A percentile compares a stretch with the other conserved stretches of the same genome.
Evolutionary conservation across 1,140 invertebrate species (phyloP).

Genomic region (Anastrepha obliqua): DNA sequence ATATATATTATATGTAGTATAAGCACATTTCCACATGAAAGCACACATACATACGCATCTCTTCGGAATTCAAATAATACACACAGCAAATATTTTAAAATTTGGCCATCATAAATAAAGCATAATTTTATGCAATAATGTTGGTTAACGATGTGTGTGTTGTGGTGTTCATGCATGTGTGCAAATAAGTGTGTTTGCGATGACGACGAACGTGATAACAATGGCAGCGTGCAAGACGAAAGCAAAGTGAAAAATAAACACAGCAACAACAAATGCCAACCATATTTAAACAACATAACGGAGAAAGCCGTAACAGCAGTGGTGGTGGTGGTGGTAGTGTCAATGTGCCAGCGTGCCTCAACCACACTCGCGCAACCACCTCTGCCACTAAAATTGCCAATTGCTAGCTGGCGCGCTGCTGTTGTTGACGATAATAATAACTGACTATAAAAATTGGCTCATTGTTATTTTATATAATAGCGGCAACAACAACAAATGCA

Average conservation of each 20-base stretch:
- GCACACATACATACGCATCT: neutral
- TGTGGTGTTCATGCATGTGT: constrained; percentile 55
- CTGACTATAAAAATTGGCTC: constrained; percentile 48
- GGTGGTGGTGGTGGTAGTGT: no score
- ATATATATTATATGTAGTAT: no score
- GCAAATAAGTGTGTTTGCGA: constrained; percentile 16
- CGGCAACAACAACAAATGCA: neutral
- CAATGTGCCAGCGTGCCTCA: no score
- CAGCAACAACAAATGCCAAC: constrained; percentile 16
- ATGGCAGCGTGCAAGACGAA: constrained; percentile 1
- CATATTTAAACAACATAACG: constrained; percentile 10
- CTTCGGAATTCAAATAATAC: constrained; percentile 8
- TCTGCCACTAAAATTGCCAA: neutral
- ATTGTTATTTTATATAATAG: constrained; percentile 50
- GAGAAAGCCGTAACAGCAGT: neutral
- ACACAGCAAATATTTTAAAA: constrained; percentile 27
- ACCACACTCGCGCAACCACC: no score
- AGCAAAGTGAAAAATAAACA: constrained; percentile 27
- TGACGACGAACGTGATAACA: neutral
- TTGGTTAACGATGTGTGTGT: constrained; percentile 42
- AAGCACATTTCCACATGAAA: no score
- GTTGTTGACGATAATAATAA: constrained; percentile 44
- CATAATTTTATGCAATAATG: constrained; percentile 40
- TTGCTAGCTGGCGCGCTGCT: constrained; percentile 11
- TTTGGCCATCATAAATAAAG: constrained; percentile 25